These are phyloP conservation scores for Eufriesea mexicana DNA, from an alignment of 1,140 invertebrate species.

Conservation along the genomic window DNA sequence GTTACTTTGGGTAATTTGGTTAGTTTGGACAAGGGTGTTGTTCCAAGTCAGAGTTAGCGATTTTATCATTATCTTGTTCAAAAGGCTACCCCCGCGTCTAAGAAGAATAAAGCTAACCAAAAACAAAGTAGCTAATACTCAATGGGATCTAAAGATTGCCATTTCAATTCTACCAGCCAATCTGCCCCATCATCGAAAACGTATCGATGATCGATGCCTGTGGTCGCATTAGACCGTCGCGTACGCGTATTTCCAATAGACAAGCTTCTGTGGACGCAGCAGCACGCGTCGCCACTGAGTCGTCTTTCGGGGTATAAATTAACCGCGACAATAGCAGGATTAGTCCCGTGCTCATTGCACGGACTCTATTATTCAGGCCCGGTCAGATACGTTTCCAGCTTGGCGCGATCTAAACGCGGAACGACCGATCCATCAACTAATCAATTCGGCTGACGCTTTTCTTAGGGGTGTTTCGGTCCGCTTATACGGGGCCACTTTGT, in stretches of 20 bases:
- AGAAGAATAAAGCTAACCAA: too few relatives aligned
- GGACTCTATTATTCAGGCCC: background rate
- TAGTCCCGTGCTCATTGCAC: background rate
- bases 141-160: background rate
- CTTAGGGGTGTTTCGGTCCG: background rate
- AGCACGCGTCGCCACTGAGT: background rate
- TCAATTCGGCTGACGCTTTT: slow-evolving; percentile 23
- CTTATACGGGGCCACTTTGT: background rate
- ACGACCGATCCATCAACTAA: slow-evolving; percentile 28
- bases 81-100: too few relatives aligned
- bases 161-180: background rate
- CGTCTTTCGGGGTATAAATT: slow-evolving; percentile 32
- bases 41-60: too few relatives aligned
- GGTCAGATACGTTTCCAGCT: background rate
- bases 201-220: slow-evolving; percentile 5
- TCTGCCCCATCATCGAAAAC: background rate
- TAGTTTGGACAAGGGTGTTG: too few relatives aligned
- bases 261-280: background rate
- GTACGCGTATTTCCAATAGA: background rate
- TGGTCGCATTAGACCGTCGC: background rate
- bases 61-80: too few relatives aligned
- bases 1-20: too few relatives aligned
- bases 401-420: background rate
- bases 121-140: background rate
- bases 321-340: slow-evolving; percentile 14